Conservation (phyloP, 2,113 vertebrate genomes). For the Condylura cristata region DNA sequence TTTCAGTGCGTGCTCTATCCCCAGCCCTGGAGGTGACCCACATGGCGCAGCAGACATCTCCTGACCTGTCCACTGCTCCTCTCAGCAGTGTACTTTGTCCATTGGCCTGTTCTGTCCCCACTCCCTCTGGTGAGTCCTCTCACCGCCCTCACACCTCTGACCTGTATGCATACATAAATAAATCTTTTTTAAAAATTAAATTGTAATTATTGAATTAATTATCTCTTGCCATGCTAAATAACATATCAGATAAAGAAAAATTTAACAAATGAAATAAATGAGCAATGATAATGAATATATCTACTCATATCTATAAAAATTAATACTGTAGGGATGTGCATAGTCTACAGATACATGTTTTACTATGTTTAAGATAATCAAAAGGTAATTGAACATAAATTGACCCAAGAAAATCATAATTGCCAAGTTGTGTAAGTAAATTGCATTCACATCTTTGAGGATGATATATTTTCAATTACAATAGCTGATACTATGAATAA, state of each 20-base stretch:
- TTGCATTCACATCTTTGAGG: neutral
- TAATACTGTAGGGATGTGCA: neutral
- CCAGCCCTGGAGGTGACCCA: no score
- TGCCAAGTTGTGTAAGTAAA: neutral
- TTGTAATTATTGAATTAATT: no score
- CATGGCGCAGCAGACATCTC: no score
- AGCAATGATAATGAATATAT: neutral
- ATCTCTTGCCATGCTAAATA: neutral
- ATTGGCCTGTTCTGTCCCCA: no score
- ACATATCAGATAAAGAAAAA: neutral
- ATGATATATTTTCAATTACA: conserved; percentile 27
- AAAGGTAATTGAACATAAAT: conserved; percentile 21
- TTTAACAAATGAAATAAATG: neutral
- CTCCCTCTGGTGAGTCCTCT: no score
- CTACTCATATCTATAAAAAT: neutral
- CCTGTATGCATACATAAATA: no score
- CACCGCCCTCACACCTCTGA: no score
- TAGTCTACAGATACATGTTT: neutral
- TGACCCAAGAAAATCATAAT: neutral
- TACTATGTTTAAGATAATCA: neutral
- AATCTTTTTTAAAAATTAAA: no score
- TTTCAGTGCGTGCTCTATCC: no score
- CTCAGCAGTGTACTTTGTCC: no score
- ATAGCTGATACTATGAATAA: neutral
- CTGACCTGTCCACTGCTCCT: no score